Base-by-base conservation (phyloP, 2,113 vertebrate species). In the Raja brachyura region DNA sequence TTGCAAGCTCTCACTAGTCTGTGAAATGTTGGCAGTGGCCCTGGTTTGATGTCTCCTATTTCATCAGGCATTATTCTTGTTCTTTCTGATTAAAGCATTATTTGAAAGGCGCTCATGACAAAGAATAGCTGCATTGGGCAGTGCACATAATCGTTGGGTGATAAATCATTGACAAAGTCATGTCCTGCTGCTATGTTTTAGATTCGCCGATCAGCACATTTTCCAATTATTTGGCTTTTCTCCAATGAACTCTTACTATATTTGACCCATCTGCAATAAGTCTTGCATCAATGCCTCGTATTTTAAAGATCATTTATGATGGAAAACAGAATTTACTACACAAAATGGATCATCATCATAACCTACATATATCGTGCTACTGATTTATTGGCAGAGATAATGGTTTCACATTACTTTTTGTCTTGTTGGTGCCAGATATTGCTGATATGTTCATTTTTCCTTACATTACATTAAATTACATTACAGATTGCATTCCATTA, bases 1-100 rank as follows among this genome's bases (percentile, higher is more conserved):
- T 94, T 93, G 94, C 94, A 95, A 95, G 94, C 56, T 88, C 85
- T 88, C 28, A 3, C 5, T 5, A 16, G n/a, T 90, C 85, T 90
- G 85, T 63, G 16, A 66, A 90, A 68, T 66, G 63, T 66, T 88
- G 85, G 85, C 61, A 90, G 85, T 90, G 16, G n/a, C 61, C 14
- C 85, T 90, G 59, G 61, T 68, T 70, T 90, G n/a, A 11, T 66
- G n/a, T 66, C 85, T 66, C 85, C 59, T 90, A 90, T 90, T 90
- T 66, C 85, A 66, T 3, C 39, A 28, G 14, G n/a, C 85, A 90
- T 66, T 20, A 68, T 90, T 90, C n/a, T 33, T 90, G 61, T 90
- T 90, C 85, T 66, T 90, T 90, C 16, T 33, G 59, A 90, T 68
- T 66, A 33, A 68, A 14, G 10, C 16, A 68, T 1, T 56, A 90